A percentile compares a stretch with the other conserved stretches of the same genome.
Conservation (phyloP, 2,888 invertebrate genomes). For the Eristalis tenax region DNA sequence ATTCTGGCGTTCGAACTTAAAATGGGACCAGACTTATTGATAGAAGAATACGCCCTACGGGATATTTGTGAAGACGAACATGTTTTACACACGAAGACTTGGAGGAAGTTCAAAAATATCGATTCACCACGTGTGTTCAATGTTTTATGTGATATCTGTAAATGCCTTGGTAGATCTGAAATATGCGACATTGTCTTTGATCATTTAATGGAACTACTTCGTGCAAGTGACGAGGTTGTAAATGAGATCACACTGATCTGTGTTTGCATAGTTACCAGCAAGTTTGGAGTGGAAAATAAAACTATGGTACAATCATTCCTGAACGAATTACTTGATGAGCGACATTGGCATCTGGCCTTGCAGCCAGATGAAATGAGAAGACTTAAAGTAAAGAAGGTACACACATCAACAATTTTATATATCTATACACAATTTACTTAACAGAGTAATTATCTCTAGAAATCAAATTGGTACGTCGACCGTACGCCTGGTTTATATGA, state of each 20-base stretch:
- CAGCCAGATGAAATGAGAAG: conserved; percentile 76
- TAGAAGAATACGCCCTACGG: conserved; percentile 82
- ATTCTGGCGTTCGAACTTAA: conserved; percentile 83
- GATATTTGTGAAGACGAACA: conserved; percentile 80
- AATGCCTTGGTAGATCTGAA: conserved; percentile 83
- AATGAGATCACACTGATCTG: conserved; percentile 83
- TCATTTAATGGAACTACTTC: conserved; percentile 84
- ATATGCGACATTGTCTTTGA: conserved; percentile 84
- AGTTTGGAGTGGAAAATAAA: conserved; percentile 30
- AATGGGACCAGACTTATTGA: conserved; percentile 81
- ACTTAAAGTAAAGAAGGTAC: conserved; percentile 76
- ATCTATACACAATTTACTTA: neutral
- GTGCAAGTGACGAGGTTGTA: conserved; percentile 81
- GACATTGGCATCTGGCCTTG: conserved; percentile 78
- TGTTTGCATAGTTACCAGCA: conserved; percentile 74
- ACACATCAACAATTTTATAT: neutral
- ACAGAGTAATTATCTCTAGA: conserved; percentile 69
- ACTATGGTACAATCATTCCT: conserved; percentile 75
- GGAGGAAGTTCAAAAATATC: conserved; percentile 86
- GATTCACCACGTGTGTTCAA: conserved; percentile 81
- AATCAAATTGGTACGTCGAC: conserved; percentile 78
- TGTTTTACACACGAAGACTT: conserved; percentile 75
- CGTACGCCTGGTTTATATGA: conserved; percentile 80
- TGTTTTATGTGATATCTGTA: conserved; percentile 83
- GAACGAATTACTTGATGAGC: conserved; percentile 77